phyloP scores from a whole-genome alignment of 2,113 vertebrate species.

The Anas platyrhynchos region DNA sequence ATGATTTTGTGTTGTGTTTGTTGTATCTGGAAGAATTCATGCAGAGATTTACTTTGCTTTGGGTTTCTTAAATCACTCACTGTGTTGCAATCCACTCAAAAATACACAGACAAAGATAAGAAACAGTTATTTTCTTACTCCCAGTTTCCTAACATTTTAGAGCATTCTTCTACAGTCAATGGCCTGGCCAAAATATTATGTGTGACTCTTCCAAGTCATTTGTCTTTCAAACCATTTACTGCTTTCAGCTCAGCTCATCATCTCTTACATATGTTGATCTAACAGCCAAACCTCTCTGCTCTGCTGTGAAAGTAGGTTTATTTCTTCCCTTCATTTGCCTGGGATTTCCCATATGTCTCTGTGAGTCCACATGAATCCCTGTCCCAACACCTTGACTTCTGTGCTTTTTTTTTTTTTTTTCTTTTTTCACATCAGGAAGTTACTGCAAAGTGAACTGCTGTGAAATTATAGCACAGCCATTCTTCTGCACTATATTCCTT shows the following conservation, averaged over 20 bases:
- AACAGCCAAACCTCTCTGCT: background rate
- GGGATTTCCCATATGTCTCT: background rate
- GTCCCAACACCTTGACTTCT: background rate
- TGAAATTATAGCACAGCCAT: background rate
- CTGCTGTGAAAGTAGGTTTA: background rate
- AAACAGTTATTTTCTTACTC: background rate
- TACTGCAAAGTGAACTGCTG: background rate
- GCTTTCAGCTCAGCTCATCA: background rate
- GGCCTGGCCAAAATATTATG: background rate
- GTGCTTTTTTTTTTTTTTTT: background rate
- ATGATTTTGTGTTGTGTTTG: background rate
- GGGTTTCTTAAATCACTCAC: background rate
- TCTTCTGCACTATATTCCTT: background rate
- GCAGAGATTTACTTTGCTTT: background rate
- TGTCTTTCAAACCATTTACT: background rate
- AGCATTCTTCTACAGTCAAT: background rate
- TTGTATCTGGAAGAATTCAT: background rate
- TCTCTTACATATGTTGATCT: background rate
- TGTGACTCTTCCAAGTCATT: background rate
- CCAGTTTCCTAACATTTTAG: background rate
- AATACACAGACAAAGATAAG: background rate
- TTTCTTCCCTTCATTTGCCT: background rate
- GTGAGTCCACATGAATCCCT: background rate
- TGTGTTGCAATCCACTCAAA: background rate
- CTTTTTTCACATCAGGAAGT: background rate